These are phyloP conservation scores for Nothocercus julius DNA, from an alignment of 2,113 vertebrate species.

Conservation along the genomic window DNA sequence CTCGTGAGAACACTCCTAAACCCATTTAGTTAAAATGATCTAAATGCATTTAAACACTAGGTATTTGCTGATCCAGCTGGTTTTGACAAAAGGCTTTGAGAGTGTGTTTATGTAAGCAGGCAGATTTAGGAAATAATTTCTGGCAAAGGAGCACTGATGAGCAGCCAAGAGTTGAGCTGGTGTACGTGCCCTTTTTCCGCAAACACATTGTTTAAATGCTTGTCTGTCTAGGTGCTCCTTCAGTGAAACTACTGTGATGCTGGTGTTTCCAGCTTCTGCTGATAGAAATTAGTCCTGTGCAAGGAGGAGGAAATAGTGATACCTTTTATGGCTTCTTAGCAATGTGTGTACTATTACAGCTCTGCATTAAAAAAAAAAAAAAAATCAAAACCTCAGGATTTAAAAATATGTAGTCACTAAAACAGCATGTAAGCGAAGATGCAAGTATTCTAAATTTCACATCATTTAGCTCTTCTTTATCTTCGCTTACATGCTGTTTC, in stretches of 20 bases:
- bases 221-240: background rate
- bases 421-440: background rate
- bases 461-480: no score
- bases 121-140: background rate
- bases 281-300: background rate
- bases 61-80: slow-evolving; percentile 35
- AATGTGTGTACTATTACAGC: background rate
- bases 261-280: background rate
- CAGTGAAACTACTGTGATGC: background rate
- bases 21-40: background rate
- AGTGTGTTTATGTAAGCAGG: background rate
- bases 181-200: background rate
- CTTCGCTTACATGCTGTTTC: no score
- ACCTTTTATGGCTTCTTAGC: background rate
- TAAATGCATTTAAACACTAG: slow-evolving; percentile 23
- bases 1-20: background rate
- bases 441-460: no score
- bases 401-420: background rate
- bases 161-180: background rate
- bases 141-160: background rate
- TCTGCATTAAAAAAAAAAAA: background rate
- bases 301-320: background rate
- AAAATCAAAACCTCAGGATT: background rate
- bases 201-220: background rate
- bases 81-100: slow-evolving; percentile 25